Evolutionary conservation across 2,113 vertebrate species (phyloP).

Genomic region (Corythornis cristatus): DNA sequence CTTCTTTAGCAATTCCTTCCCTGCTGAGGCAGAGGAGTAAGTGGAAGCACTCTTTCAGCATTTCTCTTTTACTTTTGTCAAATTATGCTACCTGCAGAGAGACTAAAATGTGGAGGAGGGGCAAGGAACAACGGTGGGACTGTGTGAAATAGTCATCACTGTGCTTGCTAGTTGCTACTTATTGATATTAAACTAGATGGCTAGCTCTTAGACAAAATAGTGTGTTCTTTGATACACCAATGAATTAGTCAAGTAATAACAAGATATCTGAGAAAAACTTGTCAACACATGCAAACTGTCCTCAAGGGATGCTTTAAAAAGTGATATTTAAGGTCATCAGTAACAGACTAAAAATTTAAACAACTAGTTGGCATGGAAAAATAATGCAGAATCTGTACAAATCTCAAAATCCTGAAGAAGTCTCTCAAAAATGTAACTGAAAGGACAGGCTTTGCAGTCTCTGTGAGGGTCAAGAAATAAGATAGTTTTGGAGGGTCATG

Average conservation of each 20-base stretch:
- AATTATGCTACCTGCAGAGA: background rate
- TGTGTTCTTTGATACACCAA: background rate
- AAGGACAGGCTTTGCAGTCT: background rate
- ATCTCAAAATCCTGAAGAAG: background rate
- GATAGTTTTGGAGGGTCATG: background rate
- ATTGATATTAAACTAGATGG: background rate
- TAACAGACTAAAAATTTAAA: background rate
- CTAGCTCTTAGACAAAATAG: background rate
- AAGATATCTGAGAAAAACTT: background rate
- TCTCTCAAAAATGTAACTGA: background rate
- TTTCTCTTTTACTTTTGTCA: background rate
- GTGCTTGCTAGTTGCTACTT: background rate
- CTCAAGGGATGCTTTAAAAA: background rate
- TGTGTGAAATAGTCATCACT: background rate
- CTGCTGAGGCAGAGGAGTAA: background rate
- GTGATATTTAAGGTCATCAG: background rate
- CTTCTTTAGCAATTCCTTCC: background rate
- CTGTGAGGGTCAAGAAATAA: conserved; percentile 13
- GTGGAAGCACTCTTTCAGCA: background rate
- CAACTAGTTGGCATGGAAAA: background rate
- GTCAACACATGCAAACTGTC: rapidly evolving
- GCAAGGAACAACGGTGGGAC: background rate
- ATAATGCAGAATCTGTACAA: background rate
- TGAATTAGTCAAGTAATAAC: background rate
- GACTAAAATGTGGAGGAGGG: background rate